These are phyloP conservation scores for Amphiura filiformis DNA, from an alignment of 35 echinoderm and acorn worm species.

Conservation along the genomic window DNA sequence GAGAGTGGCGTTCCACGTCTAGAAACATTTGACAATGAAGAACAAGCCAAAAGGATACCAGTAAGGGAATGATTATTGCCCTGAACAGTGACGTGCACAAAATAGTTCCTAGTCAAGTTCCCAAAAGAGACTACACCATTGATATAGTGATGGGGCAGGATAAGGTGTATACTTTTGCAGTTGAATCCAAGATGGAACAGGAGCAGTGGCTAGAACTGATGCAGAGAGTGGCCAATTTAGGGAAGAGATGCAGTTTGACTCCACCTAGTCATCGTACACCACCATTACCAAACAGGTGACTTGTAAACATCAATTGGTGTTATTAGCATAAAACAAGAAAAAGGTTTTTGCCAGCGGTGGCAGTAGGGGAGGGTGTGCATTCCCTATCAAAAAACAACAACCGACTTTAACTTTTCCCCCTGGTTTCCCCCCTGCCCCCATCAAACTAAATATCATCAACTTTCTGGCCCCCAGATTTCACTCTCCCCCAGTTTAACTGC, in stretches of 20 bases:
- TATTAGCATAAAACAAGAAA: too few relatives aligned
- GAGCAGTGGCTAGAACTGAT: neutral
- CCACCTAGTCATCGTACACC: neutral
- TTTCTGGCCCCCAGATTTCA: too few relatives aligned
- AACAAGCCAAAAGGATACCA: constrained; percentile 21
- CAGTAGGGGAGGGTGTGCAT: too few relatives aligned
- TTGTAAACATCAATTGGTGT: neutral
- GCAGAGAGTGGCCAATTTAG: neutral
- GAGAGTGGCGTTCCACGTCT: constrained; percentile 6
- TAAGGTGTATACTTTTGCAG: constrained; percentile 5
- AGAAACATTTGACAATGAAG: constrained; percentile 30
- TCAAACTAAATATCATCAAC: too few relatives aligned
- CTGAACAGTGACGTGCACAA: neutral
- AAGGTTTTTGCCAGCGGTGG: too few relatives aligned
- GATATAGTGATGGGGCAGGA: constrained; percentile 14
- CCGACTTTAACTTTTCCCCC: too few relatives aligned
- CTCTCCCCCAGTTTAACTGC: too few relatives aligned
- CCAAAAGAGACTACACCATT: constrained; percentile 4
- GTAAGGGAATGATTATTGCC: neutral
- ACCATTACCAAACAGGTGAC: neutral
- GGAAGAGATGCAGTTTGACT: neutral
- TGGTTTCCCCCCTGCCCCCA: too few relatives aligned
- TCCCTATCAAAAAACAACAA: too few relatives aligned
- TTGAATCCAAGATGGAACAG: constrained; percentile 10
- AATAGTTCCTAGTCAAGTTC: neutral